Evolutionary conservation across 2,113 vertebrate species (phyloP).

Genomic region (Cnemophilus loriae): DNA sequence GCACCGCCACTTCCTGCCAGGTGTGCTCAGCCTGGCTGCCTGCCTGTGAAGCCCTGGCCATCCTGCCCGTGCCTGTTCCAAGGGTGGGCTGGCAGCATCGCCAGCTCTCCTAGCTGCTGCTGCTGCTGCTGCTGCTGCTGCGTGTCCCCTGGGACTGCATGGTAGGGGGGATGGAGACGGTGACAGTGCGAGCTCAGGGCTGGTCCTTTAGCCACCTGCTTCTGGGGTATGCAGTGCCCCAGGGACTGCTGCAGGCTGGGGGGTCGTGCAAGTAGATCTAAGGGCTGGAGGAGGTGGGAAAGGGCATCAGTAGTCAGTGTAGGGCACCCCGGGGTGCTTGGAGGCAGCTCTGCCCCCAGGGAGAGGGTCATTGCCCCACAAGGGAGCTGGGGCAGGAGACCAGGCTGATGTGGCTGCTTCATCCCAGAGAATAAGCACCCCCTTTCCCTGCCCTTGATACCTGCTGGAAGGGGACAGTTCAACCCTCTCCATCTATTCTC

Average conservation of each 20-base stretch:
- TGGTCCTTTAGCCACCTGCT: not conserved
- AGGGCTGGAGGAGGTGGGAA: not conserved
- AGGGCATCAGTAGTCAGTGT: not conserved
- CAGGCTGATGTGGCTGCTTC: not conserved
- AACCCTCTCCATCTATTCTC: not conserved
- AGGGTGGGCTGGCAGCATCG: not conserved
- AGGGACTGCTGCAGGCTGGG: not conserved
- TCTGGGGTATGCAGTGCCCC: not conserved
- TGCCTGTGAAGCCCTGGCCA: conserved; percentile 40
- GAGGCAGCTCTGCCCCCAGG: not conserved
- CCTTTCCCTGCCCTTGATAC: not conserved
- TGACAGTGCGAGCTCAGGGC: not conserved
- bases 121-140: not conserved
- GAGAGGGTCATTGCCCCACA: not conserved
- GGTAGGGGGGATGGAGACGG: not conserved
- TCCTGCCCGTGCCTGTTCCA: conserved; percentile 9
- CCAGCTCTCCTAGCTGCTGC: not conserved
- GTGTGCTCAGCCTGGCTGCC: conserved; percentile 50
- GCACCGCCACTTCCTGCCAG: conserved; percentile 28
- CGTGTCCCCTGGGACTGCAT: rapidly evolving
- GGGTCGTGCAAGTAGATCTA: rapidly evolving
- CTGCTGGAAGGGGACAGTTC: not conserved
- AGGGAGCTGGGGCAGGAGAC: not conserved
- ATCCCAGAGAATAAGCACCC: not conserved
- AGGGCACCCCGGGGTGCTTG: not conserved